Percentiles rank a stretch among this genome's conserved stretches.
Conservation (phyloP, 2,797 vertebrate species). For the Pagetopsis macropterus region DNA sequence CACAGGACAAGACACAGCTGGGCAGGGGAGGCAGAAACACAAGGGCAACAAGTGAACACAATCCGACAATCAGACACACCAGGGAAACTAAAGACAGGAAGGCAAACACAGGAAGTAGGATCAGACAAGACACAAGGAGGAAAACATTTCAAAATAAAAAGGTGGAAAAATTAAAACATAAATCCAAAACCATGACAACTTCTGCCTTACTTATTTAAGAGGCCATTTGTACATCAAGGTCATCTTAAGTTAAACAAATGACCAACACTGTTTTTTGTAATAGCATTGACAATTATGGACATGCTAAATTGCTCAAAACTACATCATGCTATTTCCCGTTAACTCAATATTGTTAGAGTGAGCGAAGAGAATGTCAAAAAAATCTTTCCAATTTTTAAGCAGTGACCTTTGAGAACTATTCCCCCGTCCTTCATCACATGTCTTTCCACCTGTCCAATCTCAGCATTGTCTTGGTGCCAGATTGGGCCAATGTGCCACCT, state of each 20-base stretch:
- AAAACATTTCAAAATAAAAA: too few relatives aligned
- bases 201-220: neutral
- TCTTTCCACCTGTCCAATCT: slow-evolving; percentile 49
- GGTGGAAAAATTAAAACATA: too few relatives aligned
- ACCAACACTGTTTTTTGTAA: neutral
- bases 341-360: neutral
- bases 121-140: too few relatives aligned
- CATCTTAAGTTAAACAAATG: neutral
- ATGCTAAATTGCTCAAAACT: neutral
- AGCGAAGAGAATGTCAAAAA: neutral
- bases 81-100: too few relatives aligned
- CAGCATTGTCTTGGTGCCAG: slow-evolving; percentile 40
- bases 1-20: too few relatives aligned
- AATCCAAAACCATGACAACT: too few relatives aligned
- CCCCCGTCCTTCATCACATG: neutral
- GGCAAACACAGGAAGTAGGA: too few relatives aligned
- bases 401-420: slow-evolving; percentile 5
- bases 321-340: neutral
- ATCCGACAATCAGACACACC: too few relatives aligned
- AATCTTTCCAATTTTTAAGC: slow-evolving; percentile 5
- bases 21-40: too few relatives aligned
- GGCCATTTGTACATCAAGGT: neutral
- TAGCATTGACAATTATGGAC: neutral
- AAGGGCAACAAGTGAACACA: too few relatives aligned
- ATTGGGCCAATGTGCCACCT: slow-evolving; percentile 32